These are phyloP conservation scores for Sitodiplosis mosellana DNA, from an alignment of 1,140 invertebrate species.

Conservation along the genomic window DNA sequence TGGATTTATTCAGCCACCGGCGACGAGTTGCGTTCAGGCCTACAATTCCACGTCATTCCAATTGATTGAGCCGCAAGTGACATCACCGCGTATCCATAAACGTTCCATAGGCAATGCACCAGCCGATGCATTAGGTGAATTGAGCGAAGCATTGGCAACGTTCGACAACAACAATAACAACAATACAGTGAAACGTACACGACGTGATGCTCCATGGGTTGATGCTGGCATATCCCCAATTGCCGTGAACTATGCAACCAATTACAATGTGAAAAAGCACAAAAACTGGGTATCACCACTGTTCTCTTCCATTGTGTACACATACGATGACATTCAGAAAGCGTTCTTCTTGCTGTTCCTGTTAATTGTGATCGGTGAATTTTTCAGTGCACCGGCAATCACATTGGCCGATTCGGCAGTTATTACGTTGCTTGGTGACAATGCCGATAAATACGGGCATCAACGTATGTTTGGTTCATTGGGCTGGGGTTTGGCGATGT, in stretches of 20 bases:
- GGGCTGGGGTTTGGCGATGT: constrained; percentile 97
- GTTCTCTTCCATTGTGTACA: constrained; percentile 86
- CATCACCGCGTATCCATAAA: constrained; percentile 7
- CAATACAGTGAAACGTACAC: not conserved
- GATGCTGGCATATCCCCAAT: constrained; percentile 53
- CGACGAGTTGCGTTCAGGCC: constrained; percentile 64
- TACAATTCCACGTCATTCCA: constrained; percentile 48
- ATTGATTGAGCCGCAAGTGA: constrained; percentile 27
- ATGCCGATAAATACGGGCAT: constrained; percentile 83
- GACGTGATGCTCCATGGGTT: constrained; percentile 11
- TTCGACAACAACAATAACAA: not conserved
- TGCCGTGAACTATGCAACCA: constrained; percentile 55
- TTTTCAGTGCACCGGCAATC: constrained; percentile 91
- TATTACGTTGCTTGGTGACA: constrained; percentile 75
- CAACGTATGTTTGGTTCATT: constrained; percentile 97
- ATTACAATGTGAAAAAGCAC: constrained; percentile 60
- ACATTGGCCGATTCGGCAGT: constrained; percentile 92
- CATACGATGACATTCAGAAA: constrained; percentile 75
- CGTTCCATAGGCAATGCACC: not conserved
- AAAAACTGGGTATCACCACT: constrained; percentile 72
- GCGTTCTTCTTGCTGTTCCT: constrained; percentile 87
- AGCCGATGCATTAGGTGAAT: not conserved
- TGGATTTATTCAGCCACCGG: constrained; percentile 84
- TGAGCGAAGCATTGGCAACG: not conserved
- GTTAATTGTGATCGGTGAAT: constrained; percentile 89